Percentiles rank a stretch among this genome's conserved stretches.
phyloP scores from a whole-genome alignment of 2,113 vertebrate genomes.

The Gopherus flavomarginatus region DNA sequence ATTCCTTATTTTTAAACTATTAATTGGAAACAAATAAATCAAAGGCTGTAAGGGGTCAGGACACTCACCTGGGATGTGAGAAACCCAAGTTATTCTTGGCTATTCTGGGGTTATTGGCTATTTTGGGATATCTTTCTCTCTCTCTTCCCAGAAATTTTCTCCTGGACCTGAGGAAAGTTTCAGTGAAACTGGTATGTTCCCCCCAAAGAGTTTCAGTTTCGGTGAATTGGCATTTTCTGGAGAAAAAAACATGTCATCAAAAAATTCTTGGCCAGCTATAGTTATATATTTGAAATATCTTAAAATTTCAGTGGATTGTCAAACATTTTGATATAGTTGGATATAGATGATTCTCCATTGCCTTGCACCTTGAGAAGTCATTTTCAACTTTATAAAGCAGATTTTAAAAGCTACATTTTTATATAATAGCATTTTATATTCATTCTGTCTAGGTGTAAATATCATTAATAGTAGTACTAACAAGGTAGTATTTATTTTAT shows the following conservation, averaged over 20 bases:
- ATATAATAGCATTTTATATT: background rate
- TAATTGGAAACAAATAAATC: background rate
- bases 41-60: background rate
- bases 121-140: background rate
- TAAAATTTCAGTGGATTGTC: background rate
- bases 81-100: background rate
- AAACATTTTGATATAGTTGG: background rate
- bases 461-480: background rate
- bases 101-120: background rate
- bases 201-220: background rate
- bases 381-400: background rate
- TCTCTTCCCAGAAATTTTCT: background rate
- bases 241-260: background rate
- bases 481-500: background rate
- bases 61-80: background rate
- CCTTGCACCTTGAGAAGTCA: background rate
- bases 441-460: background rate
- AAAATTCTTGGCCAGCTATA: background rate
- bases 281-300: background rate
- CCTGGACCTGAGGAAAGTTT: background rate
- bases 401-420: background rate
- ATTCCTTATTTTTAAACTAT: background rate
- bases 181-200: background rate
- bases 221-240: background rate
- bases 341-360: rapidly evolving